Base-by-base conservation (phyloP, 1,140 invertebrate genomes). In the Diorhabda carinulata region DNA sequence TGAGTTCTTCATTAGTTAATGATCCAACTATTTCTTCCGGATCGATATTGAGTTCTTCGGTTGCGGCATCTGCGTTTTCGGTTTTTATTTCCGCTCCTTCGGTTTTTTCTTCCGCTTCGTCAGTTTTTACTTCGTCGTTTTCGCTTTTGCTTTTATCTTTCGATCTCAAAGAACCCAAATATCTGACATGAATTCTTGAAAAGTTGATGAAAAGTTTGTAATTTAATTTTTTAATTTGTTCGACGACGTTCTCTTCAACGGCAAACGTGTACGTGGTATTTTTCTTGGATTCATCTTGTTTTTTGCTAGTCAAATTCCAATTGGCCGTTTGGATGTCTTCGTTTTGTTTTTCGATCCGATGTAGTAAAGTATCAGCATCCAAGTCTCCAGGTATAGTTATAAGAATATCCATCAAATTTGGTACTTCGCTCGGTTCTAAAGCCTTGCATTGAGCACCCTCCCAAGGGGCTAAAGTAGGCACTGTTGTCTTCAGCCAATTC, bases 381-480 rank as follows among this genome's bases (percentile, higher is more conserved):
- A 52, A 8, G 3, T 52, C 47, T 52, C n/a, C n/a, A 8, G 47
- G 47, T 52, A 52, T 8, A 2, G 47, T 52, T 52, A 52, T 3
- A 8, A 52, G n/a, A n/a, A 52, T 52, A n/a, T 52, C 47, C 47
- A 52, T 52, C n/a, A 52, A 52, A n/a, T 52, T 52, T 52, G 63
- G 63, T 9, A 64, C 10, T 25, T 64, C 63, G 9, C 6, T 56
- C 3, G 25, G n/a, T 56, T 64, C 47, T 7, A 64, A 47, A 5
- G 45, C 45, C 8, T 64, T 47, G 2, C 43, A 40, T 5, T 64
- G 8, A 7, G 45, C 44, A 25, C 40, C 25, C 2, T 64, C 52
- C 63, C 63, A 64, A 8, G 63, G 63, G 52, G 44, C 56, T 42
- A 64, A 56, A 56, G 6, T 64, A n/a, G 43, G 43, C 3, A 56